Evolutionary conservation across 2,888 invertebrate species (phyloP), one percentile per base, ranked within the genome.

Genomic region (Chalcis sispes): DNA sequence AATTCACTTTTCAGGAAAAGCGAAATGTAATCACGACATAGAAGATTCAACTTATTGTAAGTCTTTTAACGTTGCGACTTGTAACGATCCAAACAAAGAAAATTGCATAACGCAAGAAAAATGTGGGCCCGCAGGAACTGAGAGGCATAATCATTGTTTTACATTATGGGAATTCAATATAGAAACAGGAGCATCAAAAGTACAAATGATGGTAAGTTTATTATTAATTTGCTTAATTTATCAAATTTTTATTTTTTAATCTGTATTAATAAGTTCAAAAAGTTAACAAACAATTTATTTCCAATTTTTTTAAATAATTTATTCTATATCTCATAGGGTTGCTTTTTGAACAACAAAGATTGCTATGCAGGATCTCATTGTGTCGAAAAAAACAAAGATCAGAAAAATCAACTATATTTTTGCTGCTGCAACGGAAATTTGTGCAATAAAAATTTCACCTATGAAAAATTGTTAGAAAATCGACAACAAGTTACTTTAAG

Each of bases 381-480:
- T 88, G 91, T 95, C 25, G 92, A 92, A 79, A 89, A 89, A 83
- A 86, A 90, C 5, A 92, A 92, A 72, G 92, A 92, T 72, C 90
- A 92, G 2, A 93, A 93, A 77, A 91, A 92, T 20, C 91, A 92
- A 29, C 90, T 95, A 25, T 90, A 94, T 77, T 97, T 95, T 88
- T 98, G 98, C 88, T 98, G 98, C 87, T 98, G 98, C 88, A 95
- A 95, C 86, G 93, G 93, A 25, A 90, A 92, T 79, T 91, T 92
- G 91, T 98, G 98, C 89, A 98, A 98, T 88, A 90, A 91, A 81
- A 93, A 96, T 82, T 93, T 93, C 79, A 92, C 92, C 65, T 94
- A 92, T 92, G 91, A 20, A 2, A 59, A 74, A 2, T 65, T 42
- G 18, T 25, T 70, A 20, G 7, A 61, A 18, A 54, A 7, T n/a